phyloP scores from a whole-genome alignment of 2,797 vertebrate genomes.

The Netta rufina region DNA sequence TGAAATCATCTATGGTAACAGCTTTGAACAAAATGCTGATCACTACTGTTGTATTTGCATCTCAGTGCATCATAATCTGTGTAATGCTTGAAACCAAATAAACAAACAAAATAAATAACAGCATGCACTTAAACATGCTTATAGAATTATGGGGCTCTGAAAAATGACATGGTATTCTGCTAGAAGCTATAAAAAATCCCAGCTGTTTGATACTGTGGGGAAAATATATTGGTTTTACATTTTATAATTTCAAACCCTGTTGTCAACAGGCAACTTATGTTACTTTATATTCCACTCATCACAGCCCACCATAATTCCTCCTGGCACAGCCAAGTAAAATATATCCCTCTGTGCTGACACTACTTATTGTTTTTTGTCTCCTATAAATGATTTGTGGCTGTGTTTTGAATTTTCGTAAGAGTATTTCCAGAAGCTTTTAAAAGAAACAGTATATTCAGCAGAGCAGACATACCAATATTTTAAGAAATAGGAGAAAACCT shows the following conservation, averaged over 20 bases:
- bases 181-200: constrained; percentile 71
- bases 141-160: constrained; percentile 66
- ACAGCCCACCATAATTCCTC: constrained; percentile 73
- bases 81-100: constrained; percentile 50
- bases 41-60: neutral
- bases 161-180: constrained; percentile 54
- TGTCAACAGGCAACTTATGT: constrained; percentile 77
- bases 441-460: constrained; percentile 53
- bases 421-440: constrained; percentile 75
- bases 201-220: constrained; percentile 66
- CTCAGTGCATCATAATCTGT: neutral
- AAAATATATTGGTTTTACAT: constrained; percentile 77
- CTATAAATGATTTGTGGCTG: constrained; percentile 77
- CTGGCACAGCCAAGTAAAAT: constrained; percentile 74
- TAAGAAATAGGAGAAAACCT: constrained; percentile 63
- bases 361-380: constrained; percentile 79
- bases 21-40: neutral
- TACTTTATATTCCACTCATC: constrained; percentile 78
- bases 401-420: constrained; percentile 77
- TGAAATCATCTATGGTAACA: neutral
- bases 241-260: constrained; percentile 77
- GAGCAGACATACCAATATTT: constrained; percentile 48
- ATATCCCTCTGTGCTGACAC: constrained; percentile 72
- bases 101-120: constrained; percentile 61
- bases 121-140: constrained; percentile 51